Conservation (phyloP, 1,140 invertebrate species). For the Drosophila takahashii region DNA sequence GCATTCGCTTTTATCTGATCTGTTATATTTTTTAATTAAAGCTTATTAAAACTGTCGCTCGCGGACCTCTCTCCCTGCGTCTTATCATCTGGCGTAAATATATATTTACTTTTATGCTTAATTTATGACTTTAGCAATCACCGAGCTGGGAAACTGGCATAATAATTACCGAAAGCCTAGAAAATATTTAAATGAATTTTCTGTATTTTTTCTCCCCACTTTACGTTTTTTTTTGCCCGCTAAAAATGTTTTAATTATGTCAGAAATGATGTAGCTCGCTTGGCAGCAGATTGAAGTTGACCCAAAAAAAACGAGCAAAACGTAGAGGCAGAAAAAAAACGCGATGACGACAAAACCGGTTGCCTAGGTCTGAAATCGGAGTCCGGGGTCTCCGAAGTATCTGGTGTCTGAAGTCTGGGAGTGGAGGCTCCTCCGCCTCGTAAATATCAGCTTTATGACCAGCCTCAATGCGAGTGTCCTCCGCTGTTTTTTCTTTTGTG, state of each 20-base stretch:
- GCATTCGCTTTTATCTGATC: slow-evolving; percentile 39
- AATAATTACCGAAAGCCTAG: slow-evolving; percentile 37
- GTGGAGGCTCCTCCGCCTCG: slow-evolving; percentile 43
- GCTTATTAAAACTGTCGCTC: slow-evolving; percentile 73
- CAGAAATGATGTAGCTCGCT: slow-evolving; percentile 63
- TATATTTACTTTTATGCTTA: slow-evolving; percentile 61
- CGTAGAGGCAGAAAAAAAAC: slow-evolving; percentile 22
- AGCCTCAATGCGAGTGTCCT: slow-evolving; percentile 66
- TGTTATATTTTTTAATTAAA: slow-evolving; percentile 69
- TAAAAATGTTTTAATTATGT: slow-evolving; percentile 75
- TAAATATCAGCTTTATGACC: slow-evolving; percentile 71
- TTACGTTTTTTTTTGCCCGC: slow-evolving; percentile 23
- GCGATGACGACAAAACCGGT: slow-evolving; percentile 66
- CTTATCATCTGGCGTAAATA: slow-evolving; percentile 53
- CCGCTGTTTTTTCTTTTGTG: slow-evolving; percentile 18
- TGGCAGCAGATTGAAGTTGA: slow-evolving; percentile 61
- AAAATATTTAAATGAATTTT: slow-evolving; percentile 52
- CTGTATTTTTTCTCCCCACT: slow-evolving; percentile 19
- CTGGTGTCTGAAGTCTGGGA: slow-evolving; percentile 36
- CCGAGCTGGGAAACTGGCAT: slow-evolving; percentile 2
- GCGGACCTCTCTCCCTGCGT: neutral
- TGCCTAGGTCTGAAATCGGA: slow-evolving; percentile 40
- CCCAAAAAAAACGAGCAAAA: slow-evolving; percentile 55
- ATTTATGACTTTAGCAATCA: slow-evolving; percentile 55
- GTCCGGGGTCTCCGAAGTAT: slow-evolving; percentile 21